Evolutionary conservation across 2,888 invertebrate genomes (phyloP), one percentile per base, ranked within the genome.

Genomic region (Congeria kusceri): DNA sequence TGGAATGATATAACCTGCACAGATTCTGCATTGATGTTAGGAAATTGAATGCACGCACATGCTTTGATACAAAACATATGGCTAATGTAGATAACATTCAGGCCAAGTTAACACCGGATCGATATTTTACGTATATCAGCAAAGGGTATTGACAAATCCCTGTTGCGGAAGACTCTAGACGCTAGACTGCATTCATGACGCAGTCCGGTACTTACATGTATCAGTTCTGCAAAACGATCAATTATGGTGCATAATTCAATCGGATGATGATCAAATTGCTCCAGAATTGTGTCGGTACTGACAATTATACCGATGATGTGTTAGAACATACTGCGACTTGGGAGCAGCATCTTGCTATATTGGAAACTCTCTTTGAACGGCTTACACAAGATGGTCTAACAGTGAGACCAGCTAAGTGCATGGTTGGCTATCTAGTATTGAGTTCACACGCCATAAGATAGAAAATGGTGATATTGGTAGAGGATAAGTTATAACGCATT

Each of bases 81-180:
- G 72, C 70, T 7, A 72, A 80, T 29, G 28, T 67, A n/a, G 86
- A 86, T 7, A 73, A 77, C 47, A 80, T 88, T 3, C 85, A 86
- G 76, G 68, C 69, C 5, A 69, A 79, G 13, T 32, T 85, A 1
- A 32, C 75, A 11, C 39, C 49, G 1, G 58, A 65, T 29, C 78
- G 72, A 56, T 86, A 74, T 71, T 65, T 86, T 59, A 61, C 74
- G 11, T 79, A 77, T 29, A 39, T 82, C 23, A 77, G 84, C 65
- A 83, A 86, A 53, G 87, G 83, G 4, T 85, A 83, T 53, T 86
- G 80, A 84, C 86, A 87, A 44, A 62, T 85, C 13, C 66, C 72
- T 13, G 20, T 85, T 58, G 39, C 57, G 3, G 53, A 69, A 18
- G 29, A 57, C 13, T 53, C 71, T 9, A 78, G 74, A 44, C 39